Percentiles rank a stretch among this genome's conserved stretches.
phyloP scores from a whole-genome alignment of 2,113 vertebrate species.

The Tachysurus fulvidraco region DNA sequence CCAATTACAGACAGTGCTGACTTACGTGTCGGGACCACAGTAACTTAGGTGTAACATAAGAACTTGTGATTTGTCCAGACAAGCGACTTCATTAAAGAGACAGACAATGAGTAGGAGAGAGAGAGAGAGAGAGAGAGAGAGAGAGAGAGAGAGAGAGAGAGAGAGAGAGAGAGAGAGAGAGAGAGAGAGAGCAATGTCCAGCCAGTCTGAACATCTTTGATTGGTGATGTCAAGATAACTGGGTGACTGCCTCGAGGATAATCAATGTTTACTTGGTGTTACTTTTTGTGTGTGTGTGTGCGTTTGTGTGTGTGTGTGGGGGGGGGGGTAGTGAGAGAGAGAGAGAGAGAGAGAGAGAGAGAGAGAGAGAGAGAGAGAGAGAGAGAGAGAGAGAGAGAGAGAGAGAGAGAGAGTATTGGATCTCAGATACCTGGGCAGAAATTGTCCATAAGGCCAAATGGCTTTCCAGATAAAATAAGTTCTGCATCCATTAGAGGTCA shows the following conservation, averaged over 20 bases:
- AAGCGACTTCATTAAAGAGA: not conserved
- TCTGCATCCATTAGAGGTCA: too few relatives aligned
- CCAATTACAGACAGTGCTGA: not conserved
- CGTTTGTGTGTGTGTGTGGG: too few relatives aligned
- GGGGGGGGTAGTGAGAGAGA: too few relatives aligned
- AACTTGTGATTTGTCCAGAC: not conserved
- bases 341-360: not conserved
- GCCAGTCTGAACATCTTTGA: slow-evolving; percentile 11
- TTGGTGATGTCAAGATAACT: slow-evolving; percentile 10
- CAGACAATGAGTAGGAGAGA: slow-evolving; percentile 1
- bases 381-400: not conserved
- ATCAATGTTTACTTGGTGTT: slow-evolving; percentile 3
- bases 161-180: slow-evolving; percentile 26
- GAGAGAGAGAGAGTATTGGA: not conserved
- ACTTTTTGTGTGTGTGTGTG: slow-evolving; percentile 4
- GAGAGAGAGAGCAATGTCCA: slow-evolving; percentile 4
- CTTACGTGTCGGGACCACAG: not conserved
- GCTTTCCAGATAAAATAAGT: not conserved
- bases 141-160: slow-evolving; percentile 20
- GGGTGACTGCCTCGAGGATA: slow-evolving; percentile 13
- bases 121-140: slow-evolving; percentile 17
- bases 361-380: not conserved
- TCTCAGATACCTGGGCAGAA: slow-evolving; percentile 12
- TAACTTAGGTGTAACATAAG: not conserved
- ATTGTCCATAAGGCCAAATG: not conserved